Evolutionary conservation across 2,888 invertebrate species (phyloP), one percentile per base, ranked within the genome.

Genomic region (Deilephila porcellus): DNA sequence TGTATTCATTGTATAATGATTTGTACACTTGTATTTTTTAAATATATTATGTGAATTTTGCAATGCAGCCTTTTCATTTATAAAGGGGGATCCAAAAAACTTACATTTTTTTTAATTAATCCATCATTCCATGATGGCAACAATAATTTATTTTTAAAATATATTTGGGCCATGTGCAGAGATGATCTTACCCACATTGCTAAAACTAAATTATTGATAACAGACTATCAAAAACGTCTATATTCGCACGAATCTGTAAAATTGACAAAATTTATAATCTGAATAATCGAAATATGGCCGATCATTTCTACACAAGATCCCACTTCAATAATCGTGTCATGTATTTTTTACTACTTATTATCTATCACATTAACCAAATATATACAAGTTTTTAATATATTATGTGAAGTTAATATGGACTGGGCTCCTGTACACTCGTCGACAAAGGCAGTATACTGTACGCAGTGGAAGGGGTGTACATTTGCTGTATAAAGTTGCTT

Each of bases 21-120:
- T 89, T 91, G 88, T 91, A 91, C 90, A 91, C 90, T 90, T 90
- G 90, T 91, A 91, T 90, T 91, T 90, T 89, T 86, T 85, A 88
- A 91, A 90, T 89, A 89, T 90, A 90, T 88, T 80, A 88, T 89
- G 86, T 89, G 89, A 87, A 85, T 85, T 88, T 87, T 83, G 81
- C 80, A 81, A 53, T 52, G 14, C 19, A 56, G 56, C 19, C 60
- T 73, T 79, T 81, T 79, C 29, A 56, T 29, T 37, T 14, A 11
- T 45, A 45, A 45, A 11, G 11, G 45, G 45, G 45, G 11, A 45
- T 11, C 7, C 11, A 45, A 45, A 45, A 29, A 4, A 62, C n/a
- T 2, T 7, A 29, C 1, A 11, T 60, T 25, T 29, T 45, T 45
- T 45, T 11, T 45, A 45, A 45, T 14, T 7, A 29, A 62, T 62